Percentiles rank a stretch among this genome's conserved stretches.
Conservation (phyloP, 2,888 invertebrate genomes). For the Neoaliturus tenellus region DNA sequence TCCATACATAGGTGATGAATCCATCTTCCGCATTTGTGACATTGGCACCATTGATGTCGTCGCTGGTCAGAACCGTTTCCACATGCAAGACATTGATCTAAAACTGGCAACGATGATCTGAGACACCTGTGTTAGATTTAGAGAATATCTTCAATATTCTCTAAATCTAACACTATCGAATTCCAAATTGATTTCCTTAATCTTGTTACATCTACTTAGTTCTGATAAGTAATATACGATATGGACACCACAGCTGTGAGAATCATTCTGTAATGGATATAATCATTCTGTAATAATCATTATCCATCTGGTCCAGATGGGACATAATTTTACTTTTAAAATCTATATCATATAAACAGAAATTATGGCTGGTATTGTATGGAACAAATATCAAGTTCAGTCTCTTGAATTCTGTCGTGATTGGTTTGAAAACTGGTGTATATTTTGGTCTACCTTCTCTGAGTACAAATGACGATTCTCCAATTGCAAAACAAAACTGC, state of each 20-base stretch:
- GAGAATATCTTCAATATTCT: too few species aligned
- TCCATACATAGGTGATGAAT: background rate
- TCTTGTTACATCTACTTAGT: background rate
- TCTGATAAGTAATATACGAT: background rate
- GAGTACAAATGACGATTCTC: background rate
- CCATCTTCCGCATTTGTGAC: background rate
- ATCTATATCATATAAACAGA: background rate
- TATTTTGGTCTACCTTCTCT: background rate
- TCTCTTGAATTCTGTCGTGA: background rate
- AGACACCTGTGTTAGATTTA: background rate
- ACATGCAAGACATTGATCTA: background rate
- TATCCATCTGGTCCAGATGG: background rate
- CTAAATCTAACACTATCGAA: background rate
- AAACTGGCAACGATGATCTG: background rate
- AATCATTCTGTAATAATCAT: background rate
- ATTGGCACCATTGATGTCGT: background rate
- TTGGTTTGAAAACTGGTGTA: background rate
- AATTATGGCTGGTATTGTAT: background rate
- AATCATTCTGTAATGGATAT: background rate
- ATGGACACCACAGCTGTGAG: background rate
- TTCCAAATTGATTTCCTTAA: background rate
- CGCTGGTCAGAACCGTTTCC: background rate
- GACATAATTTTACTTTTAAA: background rate
- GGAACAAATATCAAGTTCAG: background rate
- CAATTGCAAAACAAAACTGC: background rate